Conservation (phyloP, 2,797 vertebrate species). For the Malurus leucopterus region DNA sequence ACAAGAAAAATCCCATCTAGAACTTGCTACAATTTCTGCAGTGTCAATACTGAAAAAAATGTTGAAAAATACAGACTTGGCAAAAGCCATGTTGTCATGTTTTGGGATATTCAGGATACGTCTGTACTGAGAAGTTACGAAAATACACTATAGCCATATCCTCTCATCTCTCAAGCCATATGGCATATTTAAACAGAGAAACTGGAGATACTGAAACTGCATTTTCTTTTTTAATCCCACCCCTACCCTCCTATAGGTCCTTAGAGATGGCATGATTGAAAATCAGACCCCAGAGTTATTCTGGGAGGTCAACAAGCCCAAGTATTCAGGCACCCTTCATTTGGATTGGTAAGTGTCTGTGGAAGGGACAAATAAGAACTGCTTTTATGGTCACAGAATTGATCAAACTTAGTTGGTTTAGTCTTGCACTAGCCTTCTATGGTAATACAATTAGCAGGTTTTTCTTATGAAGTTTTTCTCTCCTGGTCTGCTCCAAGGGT, state of each 20-base stretch:
- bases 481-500: conserved; percentile 71
- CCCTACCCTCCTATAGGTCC: conserved; percentile 71
- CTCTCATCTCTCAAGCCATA: not conserved
- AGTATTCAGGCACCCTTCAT: conserved; percentile 86
- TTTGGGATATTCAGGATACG: not conserved
- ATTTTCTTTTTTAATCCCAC: not conserved
- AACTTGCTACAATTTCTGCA: not conserved
- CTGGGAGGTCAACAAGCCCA: conserved; percentile 87
- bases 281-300: conserved; percentile 88
- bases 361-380: not conserved
- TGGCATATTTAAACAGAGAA: not conserved
- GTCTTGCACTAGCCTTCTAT: not conserved
- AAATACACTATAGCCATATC: not conserved
- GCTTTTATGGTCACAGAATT: not conserved
- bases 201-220: not conserved
- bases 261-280: conserved; percentile 92
- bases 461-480: conserved; percentile 13
- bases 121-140: not conserved
- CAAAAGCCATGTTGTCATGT: not conserved
- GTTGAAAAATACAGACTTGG: not conserved
- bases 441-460: not conserved
- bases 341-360: conserved; percentile 82
- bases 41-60: not conserved
- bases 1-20: not conserved
- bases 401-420: not conserved